Conservation (phyloP, 2,888 invertebrate species). For the Strigamia crassipes region DNA sequence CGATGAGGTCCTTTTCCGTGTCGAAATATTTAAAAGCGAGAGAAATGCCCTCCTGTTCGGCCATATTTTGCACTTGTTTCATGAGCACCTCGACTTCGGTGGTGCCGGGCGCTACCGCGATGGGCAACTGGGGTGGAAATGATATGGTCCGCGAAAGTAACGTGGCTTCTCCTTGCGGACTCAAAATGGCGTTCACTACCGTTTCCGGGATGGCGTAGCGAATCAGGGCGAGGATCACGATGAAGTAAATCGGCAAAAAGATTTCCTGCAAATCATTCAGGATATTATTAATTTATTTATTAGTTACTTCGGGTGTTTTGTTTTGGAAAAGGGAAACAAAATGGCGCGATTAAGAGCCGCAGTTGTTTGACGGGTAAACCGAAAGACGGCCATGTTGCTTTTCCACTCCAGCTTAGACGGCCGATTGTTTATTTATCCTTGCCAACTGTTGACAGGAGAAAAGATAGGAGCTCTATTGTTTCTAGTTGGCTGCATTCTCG, state of each 20-base stretch:
- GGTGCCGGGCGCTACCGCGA: conserved; percentile 55
- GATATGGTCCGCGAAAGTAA: conserved; percentile 60
- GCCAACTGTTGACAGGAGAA: no score
- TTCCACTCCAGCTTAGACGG: no score
- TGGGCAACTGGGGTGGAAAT: background rate
- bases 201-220: conserved; percentile 46
- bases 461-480: no score
- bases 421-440: no score
- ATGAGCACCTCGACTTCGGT: conserved; percentile 51
- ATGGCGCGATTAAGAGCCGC: no score
- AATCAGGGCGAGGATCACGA: conserved; percentile 73
- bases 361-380: no score
- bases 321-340: no score
- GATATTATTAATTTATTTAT: no score
- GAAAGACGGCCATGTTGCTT: no score
- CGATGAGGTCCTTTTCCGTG: conserved; percentile 69
- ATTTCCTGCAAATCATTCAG: conserved; percentile 74
- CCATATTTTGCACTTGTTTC: conserved; percentile 61
- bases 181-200: conserved; percentile 63
- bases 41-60: conserved; percentile 65
- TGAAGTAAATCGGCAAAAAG: conserved; percentile 75
- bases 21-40: conserved; percentile 71
- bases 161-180: conserved; percentile 65
- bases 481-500: no score
- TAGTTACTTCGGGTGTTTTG: no score